Evolutionary conservation across 2,797 vertebrate genomes (phyloP), one percentile per base, ranked within the genome.

Genomic region (Leptodactylus fallax): DNA sequence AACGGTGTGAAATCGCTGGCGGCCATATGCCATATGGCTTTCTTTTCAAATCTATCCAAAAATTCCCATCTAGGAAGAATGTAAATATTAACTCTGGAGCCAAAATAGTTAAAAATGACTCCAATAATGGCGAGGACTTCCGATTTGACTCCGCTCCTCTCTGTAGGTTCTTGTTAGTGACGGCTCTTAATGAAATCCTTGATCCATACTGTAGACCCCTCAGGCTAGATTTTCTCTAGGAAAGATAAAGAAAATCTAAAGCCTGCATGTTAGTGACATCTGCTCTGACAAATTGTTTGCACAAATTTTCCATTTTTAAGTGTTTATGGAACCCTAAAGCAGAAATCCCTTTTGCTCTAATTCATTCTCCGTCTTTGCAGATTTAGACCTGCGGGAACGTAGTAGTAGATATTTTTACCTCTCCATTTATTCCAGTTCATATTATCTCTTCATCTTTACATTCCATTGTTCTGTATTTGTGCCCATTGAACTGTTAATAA

Each of bases 231-330:
- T 60, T 79, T 84, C 58, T 87, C 81, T 71, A 84, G 74, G 81
- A 84, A 83, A 69, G 45, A 69, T 36, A 45, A 77, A 87, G 55
- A 23, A 55, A 21, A 1, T 14, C 17, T 74, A n/a, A 47, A 60
- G 72, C 60, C 11, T 71, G 61, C 87, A 56, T 21, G 51, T 83
- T 87, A 51, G 76, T 84, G 81, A 81, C 87, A 87, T 87, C 87
- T 87, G 87, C 87, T 79, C 72, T 51, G 76, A 87, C 60, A 87
- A 87, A 87, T 69, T 83, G 80, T 76, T 67, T 56, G 80, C 58
- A 83, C 69, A 77, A 81, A 51, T 63, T 36, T 36, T 55, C 86
- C 47, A 51, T 87, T 77, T 82, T 72, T 65, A 83, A 83, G 86
- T 67, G 81, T 83, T 87, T 83, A 65, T 55, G 47, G 60, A 65